These are phyloP conservation scores for Crotophaga sulcirostris DNA, from an alignment of 2,113 vertebrate species.

Conservation along the genomic window DNA sequence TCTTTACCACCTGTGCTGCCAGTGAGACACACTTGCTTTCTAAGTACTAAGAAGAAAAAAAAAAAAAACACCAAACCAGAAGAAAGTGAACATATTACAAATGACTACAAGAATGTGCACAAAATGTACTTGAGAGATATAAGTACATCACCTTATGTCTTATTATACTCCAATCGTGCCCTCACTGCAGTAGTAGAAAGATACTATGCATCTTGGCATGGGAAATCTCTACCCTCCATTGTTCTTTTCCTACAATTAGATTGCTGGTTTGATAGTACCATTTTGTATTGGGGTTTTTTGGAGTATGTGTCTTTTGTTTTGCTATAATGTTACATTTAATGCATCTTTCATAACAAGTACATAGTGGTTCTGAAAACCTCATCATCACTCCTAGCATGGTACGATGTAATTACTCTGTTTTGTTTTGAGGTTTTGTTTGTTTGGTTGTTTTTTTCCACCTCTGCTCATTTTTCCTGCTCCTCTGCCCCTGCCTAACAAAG, in stretches of 20 bases:
- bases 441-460: not conserved
- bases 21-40: not conserved
- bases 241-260: not conserved
- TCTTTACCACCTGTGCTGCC: not conserved
- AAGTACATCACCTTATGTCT: not conserved
- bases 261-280: not conserved
- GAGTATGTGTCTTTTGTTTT: not conserved
- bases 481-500: conserved; percentile 20
- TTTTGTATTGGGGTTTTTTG: not conserved
- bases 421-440: not conserved
- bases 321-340: not conserved
- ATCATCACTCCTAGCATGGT: not conserved
- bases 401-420: not conserved
- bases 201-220: not conserved
- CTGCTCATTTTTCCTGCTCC: not conserved
- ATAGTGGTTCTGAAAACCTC: not conserved
- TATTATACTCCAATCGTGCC: not conserved
- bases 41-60: too few species aligned
- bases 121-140: not conserved
- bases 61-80: not conserved
- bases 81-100: not conserved
- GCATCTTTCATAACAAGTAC: not conserved
- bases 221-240: not conserved
- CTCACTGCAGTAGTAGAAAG: not conserved
- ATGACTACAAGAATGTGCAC: not conserved